phyloP scores from a whole-genome alignment of 35 echinoderm and acorn worm genomes.

The Ophiothrix spiculata region DNA sequence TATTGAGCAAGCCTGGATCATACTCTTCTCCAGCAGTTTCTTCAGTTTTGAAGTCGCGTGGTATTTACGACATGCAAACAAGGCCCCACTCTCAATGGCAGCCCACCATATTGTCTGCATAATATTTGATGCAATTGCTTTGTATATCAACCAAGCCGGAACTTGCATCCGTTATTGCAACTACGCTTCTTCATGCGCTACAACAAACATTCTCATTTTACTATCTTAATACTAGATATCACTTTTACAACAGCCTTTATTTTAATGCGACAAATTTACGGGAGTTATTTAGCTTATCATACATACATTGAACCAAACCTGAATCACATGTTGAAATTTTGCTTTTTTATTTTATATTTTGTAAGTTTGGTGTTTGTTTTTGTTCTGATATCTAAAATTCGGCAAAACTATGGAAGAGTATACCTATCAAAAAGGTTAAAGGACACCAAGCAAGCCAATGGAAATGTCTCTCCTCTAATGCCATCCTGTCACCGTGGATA shows the following conservation, averaged over 20 bases:
- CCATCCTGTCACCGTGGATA: too few relatives aligned
- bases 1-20: neutral
- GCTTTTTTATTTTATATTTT: neutral
- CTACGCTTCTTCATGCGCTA: neutral
- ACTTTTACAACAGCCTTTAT: neutral
- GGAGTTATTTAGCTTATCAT: neutral
- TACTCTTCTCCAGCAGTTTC: neutral
- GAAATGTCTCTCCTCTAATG: too few relatives aligned
- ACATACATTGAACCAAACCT: slow-evolving; percentile 1
- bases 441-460: too few relatives aligned
- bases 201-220: neutral
- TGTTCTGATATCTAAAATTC: too few relatives aligned
- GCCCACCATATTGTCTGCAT: neutral
- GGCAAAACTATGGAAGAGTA: too few relatives aligned
- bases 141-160: neutral
- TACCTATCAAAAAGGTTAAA: too few relatives aligned
- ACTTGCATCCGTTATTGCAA: neutral
- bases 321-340: neutral
- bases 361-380: neutral
- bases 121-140: neutral
- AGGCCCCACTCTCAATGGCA: neutral
- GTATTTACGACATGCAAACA: neutral
- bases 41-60: neutral
- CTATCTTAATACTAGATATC: neutral
- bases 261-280: neutral